phyloP scores from a whole-genome alignment of 2,888 invertebrate species.

The Erynnis tages region DNA sequence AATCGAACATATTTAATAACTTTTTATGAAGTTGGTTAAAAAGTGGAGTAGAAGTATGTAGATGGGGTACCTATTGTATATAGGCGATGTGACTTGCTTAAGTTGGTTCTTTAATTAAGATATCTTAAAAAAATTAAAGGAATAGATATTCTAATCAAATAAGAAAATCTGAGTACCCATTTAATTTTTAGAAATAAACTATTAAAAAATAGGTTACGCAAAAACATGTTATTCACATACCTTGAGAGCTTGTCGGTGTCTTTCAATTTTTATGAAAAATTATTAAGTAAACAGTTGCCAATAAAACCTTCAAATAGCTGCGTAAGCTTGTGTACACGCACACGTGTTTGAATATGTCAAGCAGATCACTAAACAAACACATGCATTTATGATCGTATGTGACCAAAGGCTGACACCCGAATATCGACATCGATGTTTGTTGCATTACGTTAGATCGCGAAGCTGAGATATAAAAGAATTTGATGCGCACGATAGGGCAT shows the following conservation, averaged over 20 bases:
- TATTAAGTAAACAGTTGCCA: slow-evolving; percentile 51
- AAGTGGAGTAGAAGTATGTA: too few relatives aligned
- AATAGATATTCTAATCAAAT: too few relatives aligned
- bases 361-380: slow-evolving; percentile 36
- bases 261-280: slow-evolving; percentile 28
- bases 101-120: too few relatives aligned
- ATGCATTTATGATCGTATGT: slow-evolving; percentile 50
- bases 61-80: too few relatives aligned
- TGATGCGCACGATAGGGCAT: slow-evolving; percentile 50
- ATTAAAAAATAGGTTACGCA: too few relatives aligned
- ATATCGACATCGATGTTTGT: slow-evolving; percentile 65
- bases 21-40: too few relatives aligned
- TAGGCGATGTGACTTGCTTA: too few relatives aligned
- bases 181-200: too few relatives aligned
- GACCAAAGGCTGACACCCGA: slow-evolving; percentile 57
- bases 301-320: slow-evolving; percentile 51
- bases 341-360: slow-evolving; percentile 37
- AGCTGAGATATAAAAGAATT: slow-evolving; percentile 78
- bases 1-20: too few relatives aligned
- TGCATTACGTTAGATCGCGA: slow-evolving; percentile 60
- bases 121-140: too few relatives aligned
- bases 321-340: slow-evolving; percentile 37
- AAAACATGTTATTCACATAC: too few relatives aligned
- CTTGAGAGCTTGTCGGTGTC: neutral
- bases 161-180: too few relatives aligned